A percentile compares a stretch with the other conserved stretches of the same genome.
Evolutionary conservation across 1,140 invertebrate species (phyloP).

Genomic region (Psix sp.): DNA sequence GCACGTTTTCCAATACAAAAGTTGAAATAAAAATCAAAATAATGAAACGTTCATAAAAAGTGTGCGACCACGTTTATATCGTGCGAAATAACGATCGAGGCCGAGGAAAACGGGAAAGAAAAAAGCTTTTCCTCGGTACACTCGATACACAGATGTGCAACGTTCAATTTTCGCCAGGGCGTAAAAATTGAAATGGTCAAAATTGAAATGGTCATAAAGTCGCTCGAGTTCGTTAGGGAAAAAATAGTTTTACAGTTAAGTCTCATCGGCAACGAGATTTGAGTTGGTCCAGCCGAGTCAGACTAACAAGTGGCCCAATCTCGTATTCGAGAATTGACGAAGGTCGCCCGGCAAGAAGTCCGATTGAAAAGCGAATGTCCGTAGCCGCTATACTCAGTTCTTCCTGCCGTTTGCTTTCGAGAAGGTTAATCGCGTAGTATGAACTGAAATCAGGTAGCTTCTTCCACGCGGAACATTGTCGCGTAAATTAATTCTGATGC

Average conservation of each 20-base stretch:
- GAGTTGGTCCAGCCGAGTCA: constrained; percentile 18
- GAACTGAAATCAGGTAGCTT: constrained; percentile 52
- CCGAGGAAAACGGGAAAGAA: too few relatives aligned
- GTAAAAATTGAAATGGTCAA: constrained; percentile 29
- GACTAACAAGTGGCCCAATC: constrained; percentile 48
- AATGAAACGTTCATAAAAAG: too few relatives aligned
- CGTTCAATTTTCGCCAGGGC: too few relatives aligned
- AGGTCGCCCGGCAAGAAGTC: constrained; percentile 61
- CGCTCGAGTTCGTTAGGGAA: too few relatives aligned
- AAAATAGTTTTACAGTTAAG: constrained; percentile 30
- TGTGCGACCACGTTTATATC: too few relatives aligned
- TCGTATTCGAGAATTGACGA: constrained; percentile 54
- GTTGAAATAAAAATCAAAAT: too few relatives aligned
- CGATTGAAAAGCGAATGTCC: constrained; percentile 70
- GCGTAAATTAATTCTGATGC: constrained; percentile 31
- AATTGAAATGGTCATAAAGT: too few relatives aligned
- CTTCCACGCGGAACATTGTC: constrained; percentile 14
- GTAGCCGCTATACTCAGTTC: constrained; percentile 61
- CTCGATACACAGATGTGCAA: too few relatives aligned
- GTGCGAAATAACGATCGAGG: too few relatives aligned
- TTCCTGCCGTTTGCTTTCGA: constrained; percentile 64
- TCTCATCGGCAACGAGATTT: constrained; percentile 26
- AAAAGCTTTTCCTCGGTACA: too few relatives aligned
- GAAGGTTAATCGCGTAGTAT: constrained; percentile 58
- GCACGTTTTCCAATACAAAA: too few relatives aligned